phyloP scores from a whole-genome alignment of 2,888 invertebrate species.

The Rhagonycha fulva region DNA sequence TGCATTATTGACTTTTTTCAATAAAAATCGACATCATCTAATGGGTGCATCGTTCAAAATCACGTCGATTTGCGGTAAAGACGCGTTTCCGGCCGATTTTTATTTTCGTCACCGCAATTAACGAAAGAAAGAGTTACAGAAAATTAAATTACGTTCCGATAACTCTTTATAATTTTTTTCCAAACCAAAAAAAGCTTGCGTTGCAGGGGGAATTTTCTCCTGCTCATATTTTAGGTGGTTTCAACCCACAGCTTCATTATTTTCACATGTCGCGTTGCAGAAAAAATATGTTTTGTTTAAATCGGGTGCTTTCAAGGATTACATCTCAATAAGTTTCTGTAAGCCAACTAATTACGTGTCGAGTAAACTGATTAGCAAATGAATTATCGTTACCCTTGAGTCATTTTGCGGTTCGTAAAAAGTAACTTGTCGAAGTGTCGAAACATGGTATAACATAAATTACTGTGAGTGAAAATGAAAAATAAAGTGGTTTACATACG shows the following conservation, averaged over 20 bases:
- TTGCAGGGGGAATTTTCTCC: background rate
- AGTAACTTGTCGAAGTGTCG: conserved; percentile 29
- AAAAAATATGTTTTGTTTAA: background rate
- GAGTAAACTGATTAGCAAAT: conserved; percentile 46
- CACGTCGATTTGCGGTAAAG: conserved; percentile 30
- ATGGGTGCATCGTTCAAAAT: conserved; percentile 18
- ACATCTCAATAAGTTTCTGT: background rate
- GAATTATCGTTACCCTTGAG: conserved; percentile 45
- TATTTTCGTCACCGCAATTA: background rate
- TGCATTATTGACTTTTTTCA: conserved; percentile 1
- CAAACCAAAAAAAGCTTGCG: background rate
- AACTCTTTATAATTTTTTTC: conserved; percentile 36
- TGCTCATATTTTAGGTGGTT: background rate
- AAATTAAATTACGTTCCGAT: conserved; percentile 1
- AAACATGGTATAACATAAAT: conserved; percentile 40
- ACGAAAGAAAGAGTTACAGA: background rate
- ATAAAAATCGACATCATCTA: background rate
- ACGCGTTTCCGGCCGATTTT: conserved; percentile 28
- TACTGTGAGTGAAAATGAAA: conserved; percentile 20
- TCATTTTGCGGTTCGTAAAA: conserved; percentile 35
- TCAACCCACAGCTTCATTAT: background rate
- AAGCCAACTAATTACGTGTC: conserved; percentile 47
- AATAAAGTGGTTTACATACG: background rate
- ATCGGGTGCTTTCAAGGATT: background rate
- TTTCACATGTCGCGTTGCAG: background rate